phyloP scores from a whole-genome alignment of 2,797 vertebrate species.

The Onychomys leucogaster region DNA sequence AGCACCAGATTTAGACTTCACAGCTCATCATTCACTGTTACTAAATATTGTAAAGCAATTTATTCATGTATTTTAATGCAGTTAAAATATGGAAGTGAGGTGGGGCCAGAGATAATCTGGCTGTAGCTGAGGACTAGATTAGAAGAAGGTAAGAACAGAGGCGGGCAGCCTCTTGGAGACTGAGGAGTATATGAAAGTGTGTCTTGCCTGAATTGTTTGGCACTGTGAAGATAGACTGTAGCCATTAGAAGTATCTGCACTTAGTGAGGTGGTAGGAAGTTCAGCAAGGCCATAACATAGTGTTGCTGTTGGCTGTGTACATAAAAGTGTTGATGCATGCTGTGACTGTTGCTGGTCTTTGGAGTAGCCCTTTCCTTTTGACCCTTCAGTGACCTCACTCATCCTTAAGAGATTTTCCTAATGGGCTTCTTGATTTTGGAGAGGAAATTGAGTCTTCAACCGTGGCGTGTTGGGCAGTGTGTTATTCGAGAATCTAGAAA shows the following conservation, averaged over 20 bases:
- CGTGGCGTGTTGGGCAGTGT: slow-evolving; percentile 12
- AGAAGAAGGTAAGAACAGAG: slow-evolving; percentile 5
- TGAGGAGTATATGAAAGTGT: slow-evolving; percentile 19
- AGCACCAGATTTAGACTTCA: not conserved
- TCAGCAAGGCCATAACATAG: not conserved
- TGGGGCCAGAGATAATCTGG: not conserved
- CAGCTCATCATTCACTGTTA: not conserved
- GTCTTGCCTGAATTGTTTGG: not conserved
- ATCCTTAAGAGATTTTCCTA: not conserved
- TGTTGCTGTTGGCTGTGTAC: not conserved
- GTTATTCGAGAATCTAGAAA: slow-evolving; percentile 25
- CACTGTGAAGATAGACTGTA: not conserved
- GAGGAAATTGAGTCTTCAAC: not conserved
- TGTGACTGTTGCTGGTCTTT: not conserved
- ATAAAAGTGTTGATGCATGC: not conserved
- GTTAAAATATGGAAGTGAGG: not conserved
- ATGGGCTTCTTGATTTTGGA: not conserved
- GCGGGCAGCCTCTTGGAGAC: not conserved
- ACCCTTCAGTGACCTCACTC: not conserved
- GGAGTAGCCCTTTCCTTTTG: not conserved
- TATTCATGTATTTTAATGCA: not conserved
- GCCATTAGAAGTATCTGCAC: not conserved
- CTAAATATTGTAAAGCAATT: slow-evolving; percentile 15
- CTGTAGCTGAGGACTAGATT: not conserved
- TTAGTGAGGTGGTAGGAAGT: not conserved